Evolutionary conservation across 2,888 invertebrate species (phyloP).

Genomic region (Sipha maydis): DNA sequence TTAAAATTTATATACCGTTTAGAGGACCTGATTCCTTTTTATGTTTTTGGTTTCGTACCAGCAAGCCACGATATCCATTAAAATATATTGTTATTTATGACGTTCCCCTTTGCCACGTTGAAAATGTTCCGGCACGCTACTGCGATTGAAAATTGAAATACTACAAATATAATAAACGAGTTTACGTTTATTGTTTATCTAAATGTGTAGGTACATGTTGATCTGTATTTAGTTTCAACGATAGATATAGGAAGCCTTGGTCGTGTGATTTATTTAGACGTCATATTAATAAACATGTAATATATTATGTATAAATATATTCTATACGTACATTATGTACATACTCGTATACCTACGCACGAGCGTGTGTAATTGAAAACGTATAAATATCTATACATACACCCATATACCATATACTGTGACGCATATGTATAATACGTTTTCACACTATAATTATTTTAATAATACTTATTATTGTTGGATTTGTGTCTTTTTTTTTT

Average conservation of each 20-base stretch:
- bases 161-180: too few species aligned
- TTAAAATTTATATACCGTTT: too few species aligned
- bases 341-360: neutral
- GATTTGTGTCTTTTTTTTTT: neutral
- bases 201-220: too few species aligned
- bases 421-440: neutral
- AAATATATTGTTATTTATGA: too few species aligned
- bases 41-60: too few species aligned
- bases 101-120: too few species aligned
- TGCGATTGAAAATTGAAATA: too few species aligned
- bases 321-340: neutral
- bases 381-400: neutral
- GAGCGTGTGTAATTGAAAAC: neutral
- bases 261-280: neutral
- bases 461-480: constrained; percentile 1
- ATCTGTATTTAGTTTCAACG: neutral
- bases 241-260: neutral
- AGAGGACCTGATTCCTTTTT: too few species aligned
- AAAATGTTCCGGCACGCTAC: too few species aligned
- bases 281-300: neutral
- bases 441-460: constrained; percentile 10
- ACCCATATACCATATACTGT: too few species aligned
- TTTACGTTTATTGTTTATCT: too few species aligned
- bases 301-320: neutral
- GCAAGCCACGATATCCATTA: too few species aligned